Evolutionary conservation across 2,888 invertebrate genomes (phyloP).

Genomic region (Lepidonotus clava): DNA sequence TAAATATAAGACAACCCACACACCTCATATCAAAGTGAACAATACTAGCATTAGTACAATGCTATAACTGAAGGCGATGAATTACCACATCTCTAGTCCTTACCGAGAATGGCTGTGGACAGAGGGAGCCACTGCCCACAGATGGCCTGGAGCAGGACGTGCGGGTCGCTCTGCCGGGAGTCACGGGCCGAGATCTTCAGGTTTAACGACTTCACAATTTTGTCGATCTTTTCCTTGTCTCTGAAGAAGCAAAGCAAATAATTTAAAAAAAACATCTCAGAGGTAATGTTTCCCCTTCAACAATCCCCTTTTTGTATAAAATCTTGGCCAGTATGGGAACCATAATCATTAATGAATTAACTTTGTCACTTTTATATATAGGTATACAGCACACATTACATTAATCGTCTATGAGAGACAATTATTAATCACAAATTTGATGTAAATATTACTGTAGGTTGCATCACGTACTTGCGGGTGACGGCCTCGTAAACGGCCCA

Average conservation of each 20-base stretch:
- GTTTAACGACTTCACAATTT: constrained; percentile 83
- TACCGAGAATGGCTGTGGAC: constrained; percentile 87
- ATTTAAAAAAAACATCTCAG: neutral
- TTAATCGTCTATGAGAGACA: no score
- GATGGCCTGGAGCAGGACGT: constrained; percentile 89
- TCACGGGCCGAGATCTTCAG: constrained; percentile 88
- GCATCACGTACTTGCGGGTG: constrained; percentile 83
- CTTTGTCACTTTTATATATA: no score
- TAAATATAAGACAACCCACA: no score
- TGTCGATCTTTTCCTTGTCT: constrained; percentile 80
- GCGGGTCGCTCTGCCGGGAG: constrained; percentile 87
- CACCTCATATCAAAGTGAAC: no score
- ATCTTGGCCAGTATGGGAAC: no score
- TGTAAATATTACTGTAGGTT: neutral
- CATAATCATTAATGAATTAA: no score
- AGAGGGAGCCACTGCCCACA: constrained; percentile 95
- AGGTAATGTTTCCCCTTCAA: no score
- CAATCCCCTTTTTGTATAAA: no score
- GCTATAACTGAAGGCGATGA: no score
- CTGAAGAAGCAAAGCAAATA: constrained; percentile 67
- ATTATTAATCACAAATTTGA: constrained; percentile 41
- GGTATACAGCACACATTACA: no score
- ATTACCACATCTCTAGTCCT: no score
- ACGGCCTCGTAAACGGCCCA: constrained; percentile 93
- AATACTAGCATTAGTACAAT: no score